A percentile compares a stretch with the other conserved stretches of the same genome.
phyloP scores from a whole-genome alignment of 2,888 invertebrate genomes.

The Carpatolechia fugitivella region DNA sequence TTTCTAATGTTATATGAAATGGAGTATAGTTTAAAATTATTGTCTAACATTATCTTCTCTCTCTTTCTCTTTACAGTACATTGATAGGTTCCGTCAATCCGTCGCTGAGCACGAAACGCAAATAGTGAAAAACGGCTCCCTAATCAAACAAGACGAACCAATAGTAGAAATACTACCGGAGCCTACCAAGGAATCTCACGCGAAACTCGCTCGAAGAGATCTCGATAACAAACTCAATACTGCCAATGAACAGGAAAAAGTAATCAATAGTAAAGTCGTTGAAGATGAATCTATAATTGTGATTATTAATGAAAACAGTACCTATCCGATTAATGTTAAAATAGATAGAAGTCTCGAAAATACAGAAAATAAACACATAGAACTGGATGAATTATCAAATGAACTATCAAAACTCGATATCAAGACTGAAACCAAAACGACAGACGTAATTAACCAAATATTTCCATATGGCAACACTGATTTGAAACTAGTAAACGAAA shows the following conservation, averaged over 20 bases:
- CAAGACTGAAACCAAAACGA: neutral
- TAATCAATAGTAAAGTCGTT: neutral
- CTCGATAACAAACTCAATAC: constrained; percentile 17
- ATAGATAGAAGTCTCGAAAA: neutral
- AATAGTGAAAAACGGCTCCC: constrained; percentile 44
- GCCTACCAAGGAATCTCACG: constrained; percentile 24
- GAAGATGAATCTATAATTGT: too few relatives aligned
- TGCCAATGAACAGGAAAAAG: neutral
- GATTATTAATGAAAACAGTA: too few relatives aligned
- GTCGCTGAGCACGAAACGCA: constrained; percentile 51
- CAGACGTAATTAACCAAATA: constrained; percentile 32
- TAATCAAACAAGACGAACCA: constrained; percentile 43
- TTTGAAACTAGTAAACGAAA: constrained; percentile 28
- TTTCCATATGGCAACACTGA: constrained; percentile 52
- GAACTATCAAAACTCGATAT: constrained; percentile 9
- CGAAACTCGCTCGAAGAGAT: constrained; percentile 9
- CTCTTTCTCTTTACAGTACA: constrained; percentile 48
- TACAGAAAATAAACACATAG: neutral
- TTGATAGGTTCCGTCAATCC: constrained; percentile 53
- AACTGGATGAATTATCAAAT: neutral
- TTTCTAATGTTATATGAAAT: too few relatives aligned
- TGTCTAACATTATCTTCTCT: too few relatives aligned
- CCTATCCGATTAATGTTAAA: too few relatives aligned
- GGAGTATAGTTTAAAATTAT: too few relatives aligned
- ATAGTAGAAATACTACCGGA: constrained; percentile 53